phyloP scores from a whole-genome alignment of 2,888 invertebrate genomes.

The Melanostoma scalare region DNA sequence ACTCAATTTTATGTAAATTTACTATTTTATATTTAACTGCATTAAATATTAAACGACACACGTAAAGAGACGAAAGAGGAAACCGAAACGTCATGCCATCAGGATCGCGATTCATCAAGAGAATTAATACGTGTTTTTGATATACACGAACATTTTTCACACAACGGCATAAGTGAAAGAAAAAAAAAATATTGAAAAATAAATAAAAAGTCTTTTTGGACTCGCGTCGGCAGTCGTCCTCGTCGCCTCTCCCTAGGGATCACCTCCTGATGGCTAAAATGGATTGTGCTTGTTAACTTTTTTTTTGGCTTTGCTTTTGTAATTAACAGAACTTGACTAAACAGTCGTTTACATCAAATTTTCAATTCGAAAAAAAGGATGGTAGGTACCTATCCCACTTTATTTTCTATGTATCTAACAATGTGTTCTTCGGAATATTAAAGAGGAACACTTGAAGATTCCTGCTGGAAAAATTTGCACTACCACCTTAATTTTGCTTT shows the following conservation, averaged over 20 bases:
- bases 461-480: conserved; percentile 34
- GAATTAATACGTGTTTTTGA: conserved; percentile 39
- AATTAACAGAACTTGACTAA: background rate
- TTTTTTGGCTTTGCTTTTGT: background rate
- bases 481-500: conserved; percentile 30
- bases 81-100: conserved; percentile 43
- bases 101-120: conserved; percentile 55
- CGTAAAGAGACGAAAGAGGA: conserved; percentile 7
- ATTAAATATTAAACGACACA: conserved; percentile 53
- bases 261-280: conserved; percentile 54
- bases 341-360: conserved; percentile 1
- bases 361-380: background rate
- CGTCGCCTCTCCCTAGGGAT: conserved; percentile 34
- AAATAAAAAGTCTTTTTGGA: conserved; percentile 10
- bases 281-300: conserved; percentile 38
- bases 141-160: conserved; percentile 44
- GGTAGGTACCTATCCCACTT: background rate
- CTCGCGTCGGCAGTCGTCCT: conserved; percentile 22
- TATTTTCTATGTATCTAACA: conserved; percentile 32
- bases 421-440: conserved; percentile 43
- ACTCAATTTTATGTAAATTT: conserved; percentile 37
- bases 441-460: conserved; percentile 48
- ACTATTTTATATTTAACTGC: conserved; percentile 37
- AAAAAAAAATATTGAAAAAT: conserved; percentile 1
- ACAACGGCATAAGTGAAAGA: conserved; percentile 5